Conservation (phyloP, 2,113 vertebrate genomes). For the Pithys albifrons region DNA sequence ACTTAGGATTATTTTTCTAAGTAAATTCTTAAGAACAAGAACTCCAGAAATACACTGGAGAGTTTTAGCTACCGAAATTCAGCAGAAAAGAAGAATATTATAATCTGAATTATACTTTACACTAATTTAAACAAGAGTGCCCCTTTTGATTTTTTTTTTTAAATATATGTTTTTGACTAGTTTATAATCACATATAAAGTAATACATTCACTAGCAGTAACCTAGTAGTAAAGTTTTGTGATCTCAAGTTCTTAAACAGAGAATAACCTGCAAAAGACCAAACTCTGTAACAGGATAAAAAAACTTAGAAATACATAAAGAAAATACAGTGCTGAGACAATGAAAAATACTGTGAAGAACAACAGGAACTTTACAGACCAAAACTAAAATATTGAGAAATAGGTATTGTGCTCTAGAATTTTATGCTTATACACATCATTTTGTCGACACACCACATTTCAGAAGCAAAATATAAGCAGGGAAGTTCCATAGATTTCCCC, state of each 20-base stretch:
- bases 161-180: background rate
- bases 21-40: background rate
- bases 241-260: background rate
- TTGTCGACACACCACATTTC: background rate
- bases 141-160: rapidly evolving
- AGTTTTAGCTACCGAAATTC: background rate
- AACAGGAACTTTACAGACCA: background rate
- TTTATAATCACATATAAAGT: background rate
- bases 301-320: background rate
- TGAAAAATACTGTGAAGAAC: background rate
- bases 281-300: background rate
- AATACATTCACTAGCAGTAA: background rate
- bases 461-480: background rate
- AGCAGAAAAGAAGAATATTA: background rate
- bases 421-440: background rate
- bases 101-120: background rate
- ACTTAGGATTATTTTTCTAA: background rate
- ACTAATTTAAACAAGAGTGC: background rate
- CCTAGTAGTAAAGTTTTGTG: background rate
- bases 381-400: background rate
- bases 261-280: background rate
- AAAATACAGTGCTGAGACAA: background rate
- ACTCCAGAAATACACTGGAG: background rate
- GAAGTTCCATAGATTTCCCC: background rate
- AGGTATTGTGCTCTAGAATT: background rate